These are phyloP conservation scores for Upupa epops DNA, from an alignment of 2,113 vertebrate genomes.

Conservation along the genomic window DNA sequence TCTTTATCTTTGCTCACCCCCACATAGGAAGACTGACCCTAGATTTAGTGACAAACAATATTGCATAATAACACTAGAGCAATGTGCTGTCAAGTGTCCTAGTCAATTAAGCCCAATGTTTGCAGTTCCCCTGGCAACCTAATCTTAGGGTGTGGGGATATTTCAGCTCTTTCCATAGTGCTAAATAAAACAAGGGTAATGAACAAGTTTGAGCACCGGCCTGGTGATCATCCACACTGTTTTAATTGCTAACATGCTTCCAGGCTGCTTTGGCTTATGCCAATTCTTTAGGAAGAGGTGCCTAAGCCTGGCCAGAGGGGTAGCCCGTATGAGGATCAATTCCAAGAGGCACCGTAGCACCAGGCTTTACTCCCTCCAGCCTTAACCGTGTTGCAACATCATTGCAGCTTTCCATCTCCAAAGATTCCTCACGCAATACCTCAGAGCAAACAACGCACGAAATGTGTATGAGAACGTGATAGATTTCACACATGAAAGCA, in stretches of 20 bases:
- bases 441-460: neutral
- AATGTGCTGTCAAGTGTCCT: neutral
- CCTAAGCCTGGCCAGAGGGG: neutral
- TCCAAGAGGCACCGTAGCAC: neutral
- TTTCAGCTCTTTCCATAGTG: neutral
- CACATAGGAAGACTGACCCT: neutral
- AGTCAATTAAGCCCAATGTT: neutral
- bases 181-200: neutral
- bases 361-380: neutral
- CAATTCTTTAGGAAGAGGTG: neutral
- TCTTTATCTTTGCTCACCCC: neutral
- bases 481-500: neutral
- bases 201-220: conserved; percentile 1
- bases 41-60: neutral
- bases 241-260: neutral
- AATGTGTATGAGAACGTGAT: neutral
- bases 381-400: neutral
- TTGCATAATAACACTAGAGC: neutral
- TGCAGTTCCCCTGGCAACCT: conserved; percentile 4
- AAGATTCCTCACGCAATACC: neutral
- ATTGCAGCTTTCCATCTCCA: neutral
- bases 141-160: neutral
- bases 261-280: neutral
- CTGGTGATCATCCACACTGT: neutral
- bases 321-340: neutral